Evolutionary conservation across 2,113 vertebrate genomes (phyloP).

Genomic region (Dermatemys mawii): DNA sequence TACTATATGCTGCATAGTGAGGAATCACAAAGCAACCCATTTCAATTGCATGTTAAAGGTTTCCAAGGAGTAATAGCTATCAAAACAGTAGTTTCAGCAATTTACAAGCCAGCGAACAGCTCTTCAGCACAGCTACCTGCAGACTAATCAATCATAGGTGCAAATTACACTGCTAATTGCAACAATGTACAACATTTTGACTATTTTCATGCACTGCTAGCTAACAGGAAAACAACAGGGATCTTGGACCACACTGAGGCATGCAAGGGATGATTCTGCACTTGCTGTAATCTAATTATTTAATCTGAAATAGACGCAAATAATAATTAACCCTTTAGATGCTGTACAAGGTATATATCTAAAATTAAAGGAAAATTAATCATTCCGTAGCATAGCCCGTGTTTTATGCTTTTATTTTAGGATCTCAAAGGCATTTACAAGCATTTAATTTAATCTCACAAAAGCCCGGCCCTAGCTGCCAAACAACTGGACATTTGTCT

Average conservation of each 20-base stretch:
- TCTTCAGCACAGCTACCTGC: neutral
- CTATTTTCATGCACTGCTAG: neutral
- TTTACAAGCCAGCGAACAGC: neutral
- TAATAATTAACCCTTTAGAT: neutral
- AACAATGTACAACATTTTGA: neutral
- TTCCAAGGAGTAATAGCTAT: slow-evolving; percentile 12
- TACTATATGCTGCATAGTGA: neutral
- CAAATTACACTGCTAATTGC: neutral
- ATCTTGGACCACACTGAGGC: neutral
- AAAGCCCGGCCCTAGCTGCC: neutral
- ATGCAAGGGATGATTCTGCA: neutral
- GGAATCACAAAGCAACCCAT: neutral
- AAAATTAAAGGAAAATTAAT: neutral
- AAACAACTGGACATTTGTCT: neutral
- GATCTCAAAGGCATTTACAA: neutral
- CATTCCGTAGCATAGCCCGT: neutral
- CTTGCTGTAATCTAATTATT: neutral
- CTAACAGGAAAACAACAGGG: neutral
- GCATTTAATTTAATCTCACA: neutral
- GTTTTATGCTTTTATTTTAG: neutral
- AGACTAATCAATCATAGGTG: neutral
- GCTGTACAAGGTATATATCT: neutral
- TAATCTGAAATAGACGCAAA: neutral
- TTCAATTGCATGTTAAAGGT: neutral
- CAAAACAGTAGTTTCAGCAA: neutral